phyloP scores from a whole-genome alignment of 2,113 vertebrate genomes.

The Pollimyrus isidori region DNA sequence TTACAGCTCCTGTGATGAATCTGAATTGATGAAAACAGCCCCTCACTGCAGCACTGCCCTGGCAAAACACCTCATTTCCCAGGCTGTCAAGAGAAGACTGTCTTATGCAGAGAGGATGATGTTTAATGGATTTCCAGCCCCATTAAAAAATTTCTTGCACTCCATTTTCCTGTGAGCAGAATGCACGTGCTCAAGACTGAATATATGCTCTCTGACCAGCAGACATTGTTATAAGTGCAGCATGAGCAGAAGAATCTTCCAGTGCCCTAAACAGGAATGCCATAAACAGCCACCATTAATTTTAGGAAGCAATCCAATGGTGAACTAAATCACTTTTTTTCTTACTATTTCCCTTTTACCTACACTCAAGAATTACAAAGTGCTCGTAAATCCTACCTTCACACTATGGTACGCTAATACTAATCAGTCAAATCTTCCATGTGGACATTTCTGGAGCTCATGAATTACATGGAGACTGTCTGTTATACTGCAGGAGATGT shows the following conservation, averaged over 20 bases:
- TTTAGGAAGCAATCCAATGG: slow-evolving; percentile 4
- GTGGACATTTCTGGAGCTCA: neutral
- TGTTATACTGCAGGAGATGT: neutral
- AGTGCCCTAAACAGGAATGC: neutral
- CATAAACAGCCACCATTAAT: neutral
- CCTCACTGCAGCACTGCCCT: slow-evolving; percentile 54
- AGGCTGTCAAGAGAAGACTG: slow-evolving; percentile 53
- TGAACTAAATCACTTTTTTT: neutral
- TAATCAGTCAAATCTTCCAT: neutral
- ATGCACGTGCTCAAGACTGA: slow-evolving; percentile 59
- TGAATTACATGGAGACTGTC: neutral
- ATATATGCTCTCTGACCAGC: slow-evolving; percentile 69
- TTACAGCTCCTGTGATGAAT: slow-evolving; percentile 62
- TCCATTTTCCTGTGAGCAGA: slow-evolving; percentile 24
- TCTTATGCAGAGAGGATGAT: slow-evolving; percentile 70
- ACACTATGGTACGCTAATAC: neutral
- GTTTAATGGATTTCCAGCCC: slow-evolving; percentile 67
- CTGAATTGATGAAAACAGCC: slow-evolving; percentile 71
- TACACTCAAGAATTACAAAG: neutral
- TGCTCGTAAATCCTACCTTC: neutral
- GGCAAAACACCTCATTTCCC: slow-evolving; percentile 17
- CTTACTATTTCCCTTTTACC: neutral
- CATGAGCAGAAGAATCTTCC: slow-evolving; percentile 43
- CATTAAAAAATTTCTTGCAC: slow-evolving; percentile 25
- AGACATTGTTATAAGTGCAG: slow-evolving; percentile 46